Conservation (phyloP, 2,113 vertebrate species). For the Phalacrocorax pelagicus region DNA sequence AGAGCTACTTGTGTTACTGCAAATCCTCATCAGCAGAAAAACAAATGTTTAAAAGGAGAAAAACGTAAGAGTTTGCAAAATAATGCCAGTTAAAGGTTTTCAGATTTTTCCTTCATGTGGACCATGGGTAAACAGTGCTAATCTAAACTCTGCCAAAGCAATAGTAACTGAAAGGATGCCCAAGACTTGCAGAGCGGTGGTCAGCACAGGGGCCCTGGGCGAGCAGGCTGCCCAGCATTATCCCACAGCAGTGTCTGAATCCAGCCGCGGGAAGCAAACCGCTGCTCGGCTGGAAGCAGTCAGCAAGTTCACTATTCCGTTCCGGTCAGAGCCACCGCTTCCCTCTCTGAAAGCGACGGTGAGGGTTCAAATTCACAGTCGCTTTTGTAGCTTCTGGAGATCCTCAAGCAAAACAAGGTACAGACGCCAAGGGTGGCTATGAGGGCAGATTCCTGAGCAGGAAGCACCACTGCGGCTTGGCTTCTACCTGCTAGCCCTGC, state of each 20-base stretch:
- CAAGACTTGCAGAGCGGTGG: fast-evolving
- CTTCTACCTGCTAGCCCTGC: neutral
- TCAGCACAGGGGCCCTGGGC: no score
- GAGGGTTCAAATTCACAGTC: neutral
- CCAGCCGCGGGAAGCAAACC: neutral
- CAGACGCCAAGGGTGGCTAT: neutral
- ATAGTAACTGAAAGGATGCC: neutral
- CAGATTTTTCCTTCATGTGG: neutral
- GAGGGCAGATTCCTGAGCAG: neutral
- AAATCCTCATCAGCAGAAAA: neutral
- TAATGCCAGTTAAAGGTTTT: neutral
- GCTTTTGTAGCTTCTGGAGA: neutral
- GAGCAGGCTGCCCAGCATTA: neutral
- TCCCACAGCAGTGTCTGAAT: fast-evolving
- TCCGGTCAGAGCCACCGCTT: neutral
- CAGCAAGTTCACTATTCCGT: neutral
- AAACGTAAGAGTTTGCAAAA: neutral
- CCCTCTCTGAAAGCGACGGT: fast-evolving
- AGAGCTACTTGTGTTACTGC: neutral
- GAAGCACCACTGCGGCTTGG: neutral
- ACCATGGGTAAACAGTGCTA: neutral
- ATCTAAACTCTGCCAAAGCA: neutral
- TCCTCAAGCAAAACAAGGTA: neutral
- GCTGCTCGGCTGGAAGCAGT: fast-evolving
- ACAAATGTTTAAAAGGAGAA: neutral